phyloP scores from a whole-genome alignment of 2,113 vertebrate species.

The Dascyllus trimaculatus region DNA sequence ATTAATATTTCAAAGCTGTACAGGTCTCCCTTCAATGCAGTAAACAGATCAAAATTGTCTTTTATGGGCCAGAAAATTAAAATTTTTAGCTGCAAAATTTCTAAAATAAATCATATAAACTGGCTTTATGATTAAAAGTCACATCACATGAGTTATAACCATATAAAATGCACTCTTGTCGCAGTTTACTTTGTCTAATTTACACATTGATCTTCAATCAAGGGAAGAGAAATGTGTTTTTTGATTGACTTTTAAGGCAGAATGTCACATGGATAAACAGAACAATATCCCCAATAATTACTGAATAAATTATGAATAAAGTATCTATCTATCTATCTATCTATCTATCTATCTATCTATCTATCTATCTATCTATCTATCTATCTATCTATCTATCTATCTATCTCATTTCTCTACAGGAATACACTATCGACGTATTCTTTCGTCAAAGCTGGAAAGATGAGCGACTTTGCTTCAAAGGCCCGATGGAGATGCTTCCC shows the following conservation, averaged over 20 bases:
- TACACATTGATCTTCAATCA: too few species aligned
- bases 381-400: too few species aligned
- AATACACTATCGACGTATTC: slow-evolving; percentile 98
- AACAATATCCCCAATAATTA: too few species aligned
- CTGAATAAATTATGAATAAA: too few species aligned
- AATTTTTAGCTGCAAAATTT: not conserved
- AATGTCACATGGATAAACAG: too few species aligned
- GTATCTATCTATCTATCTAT: too few species aligned
- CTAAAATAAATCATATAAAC: not conserved
- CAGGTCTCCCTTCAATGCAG: not conserved
- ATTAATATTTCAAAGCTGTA: not conserved
- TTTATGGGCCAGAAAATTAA: not conserved
- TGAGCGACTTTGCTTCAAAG: slow-evolving; percentile 93
- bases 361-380: too few species aligned
- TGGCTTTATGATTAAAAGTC: not conserved
- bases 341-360: too few species aligned
- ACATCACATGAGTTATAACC: not conserved
- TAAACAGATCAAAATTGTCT: not conserved
- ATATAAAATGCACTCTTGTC: not conserved
- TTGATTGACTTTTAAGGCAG: too few species aligned
- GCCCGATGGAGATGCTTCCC: slow-evolving; percentile 94
- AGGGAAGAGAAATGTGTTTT: too few species aligned
- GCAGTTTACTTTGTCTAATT: too few species aligned
- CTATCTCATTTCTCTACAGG: too few species aligned
- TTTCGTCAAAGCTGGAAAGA: slow-evolving; percentile 99